A percentile compares a stretch with the other conserved stretches of the same genome.
Conservation (phyloP, 2,888 invertebrate species). For the Thecophora atra region DNA sequence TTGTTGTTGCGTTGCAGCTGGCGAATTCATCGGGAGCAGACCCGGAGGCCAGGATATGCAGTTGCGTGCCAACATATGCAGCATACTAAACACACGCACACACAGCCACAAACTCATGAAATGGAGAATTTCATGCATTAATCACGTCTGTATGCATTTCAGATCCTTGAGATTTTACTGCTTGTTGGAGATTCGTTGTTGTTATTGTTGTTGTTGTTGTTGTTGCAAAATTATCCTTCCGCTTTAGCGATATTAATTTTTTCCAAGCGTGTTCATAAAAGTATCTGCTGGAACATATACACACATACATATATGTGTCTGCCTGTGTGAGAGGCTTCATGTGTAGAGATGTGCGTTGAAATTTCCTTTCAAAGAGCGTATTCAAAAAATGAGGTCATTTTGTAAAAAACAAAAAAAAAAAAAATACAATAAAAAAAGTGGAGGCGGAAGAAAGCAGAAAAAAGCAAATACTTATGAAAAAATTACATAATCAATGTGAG, state of each 20-base stretch:
- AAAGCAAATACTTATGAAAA: slow-evolving; percentile 9
- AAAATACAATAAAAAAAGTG: neutral
- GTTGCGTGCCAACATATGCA: slow-evolving; percentile 8
- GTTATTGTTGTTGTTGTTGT: slow-evolving; percentile 28
- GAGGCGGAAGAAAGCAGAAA: neutral
- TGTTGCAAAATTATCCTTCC: slow-evolving; percentile 31
- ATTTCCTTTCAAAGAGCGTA: slow-evolving; percentile 11
- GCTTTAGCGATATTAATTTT: slow-evolving; percentile 34
- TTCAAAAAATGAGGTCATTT: slow-evolving; percentile 21
- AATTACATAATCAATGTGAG: slow-evolving; percentile 18
- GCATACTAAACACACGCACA: neutral
- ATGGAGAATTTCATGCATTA: neutral
- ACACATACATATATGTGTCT: neutral
- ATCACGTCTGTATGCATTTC: slow-evolving; percentile 12
- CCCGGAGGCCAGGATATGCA: slow-evolving; percentile 15
- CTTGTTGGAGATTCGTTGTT: neutral
- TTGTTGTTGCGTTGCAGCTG: neutral
- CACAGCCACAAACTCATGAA: neutral
- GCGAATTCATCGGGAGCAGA: slow-evolving; percentile 1
- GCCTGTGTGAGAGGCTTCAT: neutral
- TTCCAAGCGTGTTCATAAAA: slow-evolving; percentile 6
- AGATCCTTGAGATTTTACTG: slow-evolving; percentile 28
- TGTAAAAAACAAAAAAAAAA: neutral
- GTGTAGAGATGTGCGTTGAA: neutral
- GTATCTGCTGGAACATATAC: neutral